phyloP scores from a whole-genome alignment of 2,797 vertebrate species.

The Diglossa cyanea region DNA sequence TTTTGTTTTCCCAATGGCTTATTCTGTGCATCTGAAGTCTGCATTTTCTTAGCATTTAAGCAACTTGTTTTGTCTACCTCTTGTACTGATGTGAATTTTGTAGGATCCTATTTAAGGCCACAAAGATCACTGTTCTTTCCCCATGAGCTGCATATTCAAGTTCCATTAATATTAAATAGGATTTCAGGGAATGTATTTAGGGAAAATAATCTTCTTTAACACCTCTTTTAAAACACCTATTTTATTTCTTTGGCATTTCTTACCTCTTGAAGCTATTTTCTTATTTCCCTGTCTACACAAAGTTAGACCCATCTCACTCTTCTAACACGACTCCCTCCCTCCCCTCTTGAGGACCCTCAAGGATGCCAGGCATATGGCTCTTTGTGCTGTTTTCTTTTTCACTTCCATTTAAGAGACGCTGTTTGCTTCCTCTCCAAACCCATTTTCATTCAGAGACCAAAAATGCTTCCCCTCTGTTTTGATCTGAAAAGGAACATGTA shows the following conservation, averaged over 20 bases:
- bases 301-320: background rate
- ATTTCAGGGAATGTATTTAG: slow-evolving; percentile 32
- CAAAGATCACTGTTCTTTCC: slow-evolving; percentile 31
- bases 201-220: slow-evolving; percentile 67
- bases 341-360: slow-evolving; percentile 40
- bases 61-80: slow-evolving; percentile 8
- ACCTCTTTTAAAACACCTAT: slow-evolving; percentile 57
- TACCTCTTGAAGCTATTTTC: slow-evolving; percentile 20
- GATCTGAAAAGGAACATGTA: background rate
- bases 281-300: slow-evolving; percentile 24
- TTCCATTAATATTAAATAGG: slow-evolving; percentile 66
- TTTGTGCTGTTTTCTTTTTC: slow-evolving; percentile 36
- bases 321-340: background rate
- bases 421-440: background rate
- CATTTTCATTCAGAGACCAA: background rate
- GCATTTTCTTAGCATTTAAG: slow-evolving; percentile 8
- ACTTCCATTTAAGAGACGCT: slow-evolving; percentile 13
- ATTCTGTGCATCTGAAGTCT: background rate
- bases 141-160: slow-evolving; percentile 31
- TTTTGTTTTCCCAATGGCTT: background rate
- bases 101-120: slow-evolving; percentile 44
- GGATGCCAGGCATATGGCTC: background rate
- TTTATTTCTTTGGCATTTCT: slow-evolving; percentile 63
- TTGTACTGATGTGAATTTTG: slow-evolving; percentile 41
- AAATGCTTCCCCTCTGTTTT: background rate